Evolutionary conservation across 2,797 vertebrate species (phyloP).

Genomic region (Protonibea diacanthus): DNA sequence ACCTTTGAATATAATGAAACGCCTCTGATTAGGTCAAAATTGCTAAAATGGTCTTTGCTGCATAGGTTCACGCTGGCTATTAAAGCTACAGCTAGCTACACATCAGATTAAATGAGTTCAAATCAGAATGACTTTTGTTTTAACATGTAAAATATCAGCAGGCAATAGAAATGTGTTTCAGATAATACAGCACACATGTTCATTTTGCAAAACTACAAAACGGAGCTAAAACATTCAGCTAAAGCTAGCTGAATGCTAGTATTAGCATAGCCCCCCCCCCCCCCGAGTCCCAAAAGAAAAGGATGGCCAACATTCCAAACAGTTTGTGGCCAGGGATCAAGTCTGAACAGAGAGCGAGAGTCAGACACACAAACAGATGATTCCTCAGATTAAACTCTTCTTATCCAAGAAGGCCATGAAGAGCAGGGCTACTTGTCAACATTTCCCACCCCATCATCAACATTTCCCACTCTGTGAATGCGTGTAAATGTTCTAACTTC

Average conservation of each 20-base stretch:
- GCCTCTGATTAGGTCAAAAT: neutral
- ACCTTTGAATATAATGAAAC: neutral
- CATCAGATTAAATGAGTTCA: no score
- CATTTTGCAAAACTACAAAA: no score
- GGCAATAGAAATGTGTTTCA: no score
- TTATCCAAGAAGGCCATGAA: neutral
- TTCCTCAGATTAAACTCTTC: conserved; percentile 16
- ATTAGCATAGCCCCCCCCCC: conserved; percentile 15
- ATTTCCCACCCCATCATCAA: neutral
- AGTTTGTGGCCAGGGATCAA: conserved; percentile 37
- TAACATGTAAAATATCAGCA: no score
- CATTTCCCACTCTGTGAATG: neutral
- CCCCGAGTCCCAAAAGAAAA: conserved; percentile 13
- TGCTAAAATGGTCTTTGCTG: neutral
- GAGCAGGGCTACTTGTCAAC: neutral
- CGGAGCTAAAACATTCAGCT: no score
- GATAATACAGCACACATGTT: no score
- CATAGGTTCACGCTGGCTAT: neutral
- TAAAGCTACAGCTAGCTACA: no score
- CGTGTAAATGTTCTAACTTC: neutral
- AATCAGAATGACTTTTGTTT: no score
- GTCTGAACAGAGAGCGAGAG: conserved; percentile 33
- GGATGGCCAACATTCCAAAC: conserved; percentile 14
- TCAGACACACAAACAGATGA: conserved; percentile 31
- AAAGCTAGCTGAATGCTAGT: no score